phyloP scores from a whole-genome alignment of 2,113 vertebrate species.

The Oriolus oriolus region DNA sequence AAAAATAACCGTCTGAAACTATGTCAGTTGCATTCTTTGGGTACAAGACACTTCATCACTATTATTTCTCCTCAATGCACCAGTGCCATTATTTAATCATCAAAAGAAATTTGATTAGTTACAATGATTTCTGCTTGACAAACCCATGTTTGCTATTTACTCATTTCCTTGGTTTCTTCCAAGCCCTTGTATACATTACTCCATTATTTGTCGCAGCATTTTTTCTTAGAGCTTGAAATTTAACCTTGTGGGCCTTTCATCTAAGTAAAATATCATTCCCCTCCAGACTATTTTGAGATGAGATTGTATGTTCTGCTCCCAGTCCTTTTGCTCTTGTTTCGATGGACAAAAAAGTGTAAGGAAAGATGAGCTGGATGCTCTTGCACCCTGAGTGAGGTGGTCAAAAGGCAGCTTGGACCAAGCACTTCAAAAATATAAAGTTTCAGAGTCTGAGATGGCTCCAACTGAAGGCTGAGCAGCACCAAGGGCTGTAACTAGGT shows the following conservation, averaged over 20 bases:
- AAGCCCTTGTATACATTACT: neutral
- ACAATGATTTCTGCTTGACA: neutral
- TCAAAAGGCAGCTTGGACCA: neutral
- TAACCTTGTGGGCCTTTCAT: accelerated
- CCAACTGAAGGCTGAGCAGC: neutral
- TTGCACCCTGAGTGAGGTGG: neutral
- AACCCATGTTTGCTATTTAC: neutral
- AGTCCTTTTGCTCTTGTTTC: neutral
- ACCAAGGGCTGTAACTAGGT: neutral
- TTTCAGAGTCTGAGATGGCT: neutral
- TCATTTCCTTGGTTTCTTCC: neutral
- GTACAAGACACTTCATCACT: neutral
- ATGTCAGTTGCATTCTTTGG: neutral
- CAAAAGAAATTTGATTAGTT: neutral
- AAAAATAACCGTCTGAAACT: neutral
- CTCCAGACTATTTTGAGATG: neutral
- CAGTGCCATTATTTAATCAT: neutral
- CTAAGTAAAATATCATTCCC: neutral
- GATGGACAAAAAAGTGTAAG: neutral
- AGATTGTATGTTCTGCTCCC: neutral
- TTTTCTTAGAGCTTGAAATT: neutral
- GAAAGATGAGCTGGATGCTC: neutral
- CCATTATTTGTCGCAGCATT: neutral
- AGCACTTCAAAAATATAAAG: neutral
- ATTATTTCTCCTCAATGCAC: neutral